phyloP scores from a whole-genome alignment of 2,113 vertebrate species.

The Himantopus leucocephalus region DNA sequence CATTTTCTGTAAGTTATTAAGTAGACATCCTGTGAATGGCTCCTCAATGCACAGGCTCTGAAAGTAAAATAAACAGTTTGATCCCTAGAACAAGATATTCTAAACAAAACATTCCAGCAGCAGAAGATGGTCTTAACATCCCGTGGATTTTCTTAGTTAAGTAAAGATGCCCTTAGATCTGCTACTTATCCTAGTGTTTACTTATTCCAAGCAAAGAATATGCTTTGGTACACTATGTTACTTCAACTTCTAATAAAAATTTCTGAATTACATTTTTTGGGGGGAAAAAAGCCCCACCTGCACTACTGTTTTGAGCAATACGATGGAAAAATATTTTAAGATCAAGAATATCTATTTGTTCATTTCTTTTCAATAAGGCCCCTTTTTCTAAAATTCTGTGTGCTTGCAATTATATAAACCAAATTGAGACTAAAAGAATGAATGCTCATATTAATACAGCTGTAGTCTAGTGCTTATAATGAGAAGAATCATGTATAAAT shows the following conservation, averaged over 20 bases:
- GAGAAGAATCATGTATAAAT: neutral
- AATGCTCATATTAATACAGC: neutral
- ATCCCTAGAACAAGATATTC: neutral
- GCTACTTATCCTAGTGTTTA: neutral
- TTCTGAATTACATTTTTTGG: accelerated
- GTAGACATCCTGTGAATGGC: neutral
- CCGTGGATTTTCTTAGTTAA: neutral
- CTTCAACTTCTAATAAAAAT: neutral
- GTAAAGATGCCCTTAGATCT: neutral
- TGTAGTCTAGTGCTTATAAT: neutral
- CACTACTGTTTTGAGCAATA: neutral
- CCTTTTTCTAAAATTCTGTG: neutral
- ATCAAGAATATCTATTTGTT: neutral
- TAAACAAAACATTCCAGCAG: neutral
- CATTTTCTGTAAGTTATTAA: neutral
- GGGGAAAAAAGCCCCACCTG: neutral
- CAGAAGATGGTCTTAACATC: neutral
- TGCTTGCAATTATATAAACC: neutral
- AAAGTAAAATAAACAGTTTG: neutral
- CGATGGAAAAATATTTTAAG: neutral
- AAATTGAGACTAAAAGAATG: neutral
- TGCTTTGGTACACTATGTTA: neutral
- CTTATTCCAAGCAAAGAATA: neutral
- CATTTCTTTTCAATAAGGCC: neutral
- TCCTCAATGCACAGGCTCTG: neutral